These are phyloP conservation scores for Busseola fusca DNA, from an alignment of 2,888 invertebrate genomes.

Conservation along the genomic window DNA sequence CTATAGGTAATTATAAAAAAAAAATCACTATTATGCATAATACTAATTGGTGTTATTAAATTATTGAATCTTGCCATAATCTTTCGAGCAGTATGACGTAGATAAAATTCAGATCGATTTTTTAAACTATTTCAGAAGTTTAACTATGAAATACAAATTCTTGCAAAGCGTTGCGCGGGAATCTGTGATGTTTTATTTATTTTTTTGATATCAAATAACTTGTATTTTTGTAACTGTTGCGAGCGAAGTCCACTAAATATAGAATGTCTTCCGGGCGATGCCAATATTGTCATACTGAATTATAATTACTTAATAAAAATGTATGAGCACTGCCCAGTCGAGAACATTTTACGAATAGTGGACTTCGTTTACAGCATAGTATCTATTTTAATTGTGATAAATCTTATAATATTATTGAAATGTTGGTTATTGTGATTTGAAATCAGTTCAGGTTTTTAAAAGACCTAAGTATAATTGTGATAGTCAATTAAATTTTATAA, in stretches of 20 bases:
- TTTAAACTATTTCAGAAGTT: conserved; percentile 45
- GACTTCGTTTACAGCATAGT: conserved; percentile 33
- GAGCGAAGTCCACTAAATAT: conserved; percentile 17
- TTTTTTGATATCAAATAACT: conserved; percentile 44
- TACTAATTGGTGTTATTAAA: conserved; percentile 46
- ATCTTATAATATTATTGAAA: conserved; percentile 49
- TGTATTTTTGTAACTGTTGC: conserved; percentile 38
- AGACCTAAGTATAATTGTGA: conserved; percentile 69
- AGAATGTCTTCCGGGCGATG: conserved; percentile 11
- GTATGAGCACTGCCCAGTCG: conserved; percentile 23
- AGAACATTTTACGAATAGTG: conserved; percentile 14
- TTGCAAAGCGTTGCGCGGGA: conserved; percentile 38
- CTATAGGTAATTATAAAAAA: conserved; percentile 11
- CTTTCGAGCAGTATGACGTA: conserved; percentile 5
- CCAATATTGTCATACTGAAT: conserved; percentile 11
- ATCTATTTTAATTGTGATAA: conserved; percentile 62
- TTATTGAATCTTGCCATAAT: conserved; percentile 51
- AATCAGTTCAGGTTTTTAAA: conserved; percentile 66
- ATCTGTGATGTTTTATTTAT: conserved; percentile 61
- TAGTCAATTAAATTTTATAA: conserved; percentile 64
- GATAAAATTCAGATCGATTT: conserved; percentile 12
- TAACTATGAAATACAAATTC: conserved; percentile 46
- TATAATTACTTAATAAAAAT: conserved; percentile 20
- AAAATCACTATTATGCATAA: conserved; percentile 41
- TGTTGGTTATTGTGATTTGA: conserved; percentile 59